Conservation (phyloP, 1,140 invertebrate genomes). For the Drosophila bipectinata region DNA sequence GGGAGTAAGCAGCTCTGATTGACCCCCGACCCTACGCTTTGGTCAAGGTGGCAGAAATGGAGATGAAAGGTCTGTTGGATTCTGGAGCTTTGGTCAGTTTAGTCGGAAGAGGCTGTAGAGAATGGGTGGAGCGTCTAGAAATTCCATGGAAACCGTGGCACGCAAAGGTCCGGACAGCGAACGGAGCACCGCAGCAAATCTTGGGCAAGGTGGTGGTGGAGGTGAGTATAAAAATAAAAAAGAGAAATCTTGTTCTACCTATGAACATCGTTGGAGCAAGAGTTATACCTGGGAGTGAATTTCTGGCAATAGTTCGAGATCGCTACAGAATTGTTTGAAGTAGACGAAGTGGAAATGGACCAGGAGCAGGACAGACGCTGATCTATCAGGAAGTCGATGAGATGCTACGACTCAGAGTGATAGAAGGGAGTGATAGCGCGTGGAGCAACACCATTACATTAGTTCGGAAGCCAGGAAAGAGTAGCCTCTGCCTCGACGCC, state of each 20-base stretch:
- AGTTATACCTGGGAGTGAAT: background rate
- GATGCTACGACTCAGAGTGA: no score
- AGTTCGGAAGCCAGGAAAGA: no score
- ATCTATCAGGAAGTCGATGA: no score
- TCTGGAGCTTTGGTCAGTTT: no score
- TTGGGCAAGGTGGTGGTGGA: background rate
- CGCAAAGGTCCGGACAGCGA: background rate
- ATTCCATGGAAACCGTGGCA: background rate
- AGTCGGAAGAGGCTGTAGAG: background rate
- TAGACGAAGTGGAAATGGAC: no score
- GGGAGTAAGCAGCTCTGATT: background rate
- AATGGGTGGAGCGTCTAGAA: background rate
- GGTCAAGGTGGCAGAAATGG: background rate
- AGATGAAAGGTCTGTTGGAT: no score
- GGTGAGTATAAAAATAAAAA: background rate
- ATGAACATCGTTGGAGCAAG: background rate
- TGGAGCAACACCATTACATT: no score
- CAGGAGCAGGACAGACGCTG: no score
- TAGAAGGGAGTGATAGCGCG: no score
- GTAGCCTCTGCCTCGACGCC: no score
- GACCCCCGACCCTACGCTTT: background rate
- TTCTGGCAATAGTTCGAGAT: no score
- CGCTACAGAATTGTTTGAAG: no score
- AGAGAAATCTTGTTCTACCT: background rate
- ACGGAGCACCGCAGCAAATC: background rate